phyloP scores from a whole-genome alignment of 1,140 invertebrate species.

The Saxidomus purpurata region DNA sequence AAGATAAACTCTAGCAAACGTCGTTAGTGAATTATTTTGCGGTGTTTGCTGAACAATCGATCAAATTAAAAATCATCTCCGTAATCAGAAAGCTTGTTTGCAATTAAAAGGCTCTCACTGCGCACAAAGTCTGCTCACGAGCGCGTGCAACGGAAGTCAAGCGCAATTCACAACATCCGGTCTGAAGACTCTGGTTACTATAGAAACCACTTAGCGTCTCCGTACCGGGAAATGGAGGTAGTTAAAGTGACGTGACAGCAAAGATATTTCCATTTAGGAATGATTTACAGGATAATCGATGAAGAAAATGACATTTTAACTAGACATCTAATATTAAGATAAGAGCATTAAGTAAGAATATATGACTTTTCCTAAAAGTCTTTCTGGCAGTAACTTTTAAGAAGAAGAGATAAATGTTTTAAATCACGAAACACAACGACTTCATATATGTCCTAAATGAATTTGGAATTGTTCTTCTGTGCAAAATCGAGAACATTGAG shows the following conservation, averaged over 20 bases:
- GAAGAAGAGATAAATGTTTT: background rate
- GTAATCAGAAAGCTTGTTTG: background rate
- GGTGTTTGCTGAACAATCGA: background rate
- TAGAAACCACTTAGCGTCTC: constrained; percentile 59
- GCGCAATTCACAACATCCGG: constrained; percentile 52
- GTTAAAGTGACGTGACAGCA: constrained; percentile 55
- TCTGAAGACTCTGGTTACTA: constrained; percentile 49
- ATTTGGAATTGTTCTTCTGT: too few species aligned
- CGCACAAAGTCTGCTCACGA: constrained; percentile 20
- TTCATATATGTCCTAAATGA: background rate
- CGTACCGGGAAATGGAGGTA: constrained; percentile 17
- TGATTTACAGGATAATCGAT: constrained; percentile 47
- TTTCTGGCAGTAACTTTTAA: background rate
- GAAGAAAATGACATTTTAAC: constrained; percentile 44
- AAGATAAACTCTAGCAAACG: too few species aligned
- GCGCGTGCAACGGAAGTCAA: constrained; percentile 54
- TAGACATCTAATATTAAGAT: background rate
- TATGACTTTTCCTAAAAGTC: constrained; percentile 7
- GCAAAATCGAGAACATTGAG: too few species aligned
- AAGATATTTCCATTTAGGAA: constrained; percentile 35
- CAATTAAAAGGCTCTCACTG: constrained; percentile 35
- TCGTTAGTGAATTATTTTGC: too few species aligned
- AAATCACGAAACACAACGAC: background rate
- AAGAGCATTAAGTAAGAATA: background rate
- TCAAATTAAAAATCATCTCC: constrained; percentile 15